Evolutionary conservation across 2,888 invertebrate species (phyloP).

Genomic region (Cremastinae sp.): DNA sequence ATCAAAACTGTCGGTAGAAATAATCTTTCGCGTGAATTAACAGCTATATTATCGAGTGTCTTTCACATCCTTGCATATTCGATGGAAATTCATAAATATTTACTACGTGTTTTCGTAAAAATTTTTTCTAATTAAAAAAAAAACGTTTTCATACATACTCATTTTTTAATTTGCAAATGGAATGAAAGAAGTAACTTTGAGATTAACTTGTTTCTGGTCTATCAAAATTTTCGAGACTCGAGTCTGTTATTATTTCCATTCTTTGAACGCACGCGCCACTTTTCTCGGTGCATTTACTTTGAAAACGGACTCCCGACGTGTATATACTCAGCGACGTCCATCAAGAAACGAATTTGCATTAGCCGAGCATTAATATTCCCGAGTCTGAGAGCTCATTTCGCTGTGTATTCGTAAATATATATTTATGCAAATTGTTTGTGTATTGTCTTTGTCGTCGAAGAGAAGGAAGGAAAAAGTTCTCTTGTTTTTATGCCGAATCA

Average conservation of each 20-base stretch:
- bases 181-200: not conserved
- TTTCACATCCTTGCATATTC: too few species aligned
- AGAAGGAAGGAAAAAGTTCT: not conserved
- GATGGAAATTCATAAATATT: too few species aligned
- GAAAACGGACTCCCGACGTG: constrained; percentile 6
- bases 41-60: too few species aligned
- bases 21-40: too few species aligned
- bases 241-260: too few species aligned
- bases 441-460: constrained; percentile 13
- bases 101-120: too few species aligned
- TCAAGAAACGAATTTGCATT: constrained; percentile 33
- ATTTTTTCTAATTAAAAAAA: too few species aligned
- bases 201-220: too few species aligned
- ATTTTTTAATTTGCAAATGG: not conserved
- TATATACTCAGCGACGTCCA: constrained; percentile 18
- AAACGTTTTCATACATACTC: too few species aligned
- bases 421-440: constrained; percentile 24
- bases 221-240: too few species aligned
- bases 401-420: constrained; percentile 22
- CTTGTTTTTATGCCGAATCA: constrained; percentile 9
- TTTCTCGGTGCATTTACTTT: not conserved
- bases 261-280: not conserved
- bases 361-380: constrained; percentile 23
- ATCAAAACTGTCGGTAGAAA: too few species aligned
- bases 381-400: constrained; percentile 10